Evolutionary conservation across 2,113 vertebrate species (phyloP).

Genomic region (Coreoperca whiteheadi): DNA sequence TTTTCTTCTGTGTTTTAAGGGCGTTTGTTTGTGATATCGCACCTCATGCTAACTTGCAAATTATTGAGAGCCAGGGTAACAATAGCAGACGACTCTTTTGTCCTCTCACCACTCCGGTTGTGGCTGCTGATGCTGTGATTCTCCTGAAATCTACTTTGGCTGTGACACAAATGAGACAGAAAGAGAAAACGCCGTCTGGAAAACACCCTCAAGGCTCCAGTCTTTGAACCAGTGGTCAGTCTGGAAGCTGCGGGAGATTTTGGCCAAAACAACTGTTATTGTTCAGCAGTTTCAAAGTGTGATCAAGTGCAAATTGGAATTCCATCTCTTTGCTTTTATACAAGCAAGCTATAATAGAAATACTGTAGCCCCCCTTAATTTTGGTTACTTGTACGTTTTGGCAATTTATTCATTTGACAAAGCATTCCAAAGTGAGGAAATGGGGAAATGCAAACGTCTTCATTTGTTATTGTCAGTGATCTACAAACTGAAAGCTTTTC

Average conservation of each 20-base stretch:
- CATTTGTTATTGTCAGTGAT: neutral
- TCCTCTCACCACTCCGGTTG: conserved; percentile 74
- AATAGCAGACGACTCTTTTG: conserved; percentile 76
- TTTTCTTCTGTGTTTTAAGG: conserved; percentile 51
- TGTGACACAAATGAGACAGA: conserved; percentile 61
- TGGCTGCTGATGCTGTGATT: conserved; percentile 71
- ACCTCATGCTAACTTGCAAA: conserved; percentile 83
- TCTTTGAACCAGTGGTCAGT: conserved; percentile 60
- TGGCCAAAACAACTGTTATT: conserved; percentile 49
- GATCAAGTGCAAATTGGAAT: neutral
- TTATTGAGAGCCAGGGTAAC: conserved; percentile 77
- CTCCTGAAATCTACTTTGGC: conserved; percentile 66
- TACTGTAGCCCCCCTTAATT: neutral
- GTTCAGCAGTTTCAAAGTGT: conserved; percentile 40
- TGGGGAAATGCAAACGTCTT: neutral
- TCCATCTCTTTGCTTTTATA: neutral
- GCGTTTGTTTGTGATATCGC: conserved; percentile 75
- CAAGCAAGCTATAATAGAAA: neutral
- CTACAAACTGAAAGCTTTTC: neutral
- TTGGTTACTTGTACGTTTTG: neutral
- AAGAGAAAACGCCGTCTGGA: conserved; percentile 69
- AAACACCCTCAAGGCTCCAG: conserved; percentile 64
- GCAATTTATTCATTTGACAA: conserved; percentile 4
- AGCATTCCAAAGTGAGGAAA: neutral
- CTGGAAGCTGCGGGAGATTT: conserved; percentile 64